Evolutionary conservation across 2,888 invertebrate genomes (phyloP), one percentile per base, ranked within the genome.

Genomic region (Steinernema carpocapsae): DNA sequence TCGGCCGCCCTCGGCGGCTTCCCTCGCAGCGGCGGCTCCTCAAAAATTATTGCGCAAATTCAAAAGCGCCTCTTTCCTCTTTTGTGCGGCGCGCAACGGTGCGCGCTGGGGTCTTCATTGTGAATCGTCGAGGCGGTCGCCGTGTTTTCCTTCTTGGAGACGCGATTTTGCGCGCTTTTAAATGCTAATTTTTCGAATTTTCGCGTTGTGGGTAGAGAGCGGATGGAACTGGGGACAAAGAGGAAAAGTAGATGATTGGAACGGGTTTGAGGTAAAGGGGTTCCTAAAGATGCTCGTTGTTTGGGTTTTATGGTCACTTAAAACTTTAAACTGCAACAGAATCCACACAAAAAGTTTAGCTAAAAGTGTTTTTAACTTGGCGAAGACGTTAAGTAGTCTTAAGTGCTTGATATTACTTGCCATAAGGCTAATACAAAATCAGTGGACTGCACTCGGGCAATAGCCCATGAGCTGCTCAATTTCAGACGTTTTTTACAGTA

Each of bases 81-180:
- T 64, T 29, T 64, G 64, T 37, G 64, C 64, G 64, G 17, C 64
- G 64, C 64, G 64, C 64, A 64, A 64, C 64, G 64, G 64, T 64
- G 26, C 64, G 64, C 64, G 32, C 17, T 64, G 29, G 4, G 32
- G 4, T 64, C 12, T 29, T 64, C 64, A 29, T 48, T 19, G 17
- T 48, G 19, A 48, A 4, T 48, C 48, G 4, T 3, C 37, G 37
- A 37, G 4, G 37, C 37, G 37, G 37, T 37, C 37, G 32, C 29
- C 32, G 64, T 64, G 64, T 64, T 64, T 64, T 64, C 29, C 17
- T 32, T 17, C 32, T 64, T 64, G 37, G 10, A 37, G 37, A 37
- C 26, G 51, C 56, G 37, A 32, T 64, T 29, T 48, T 48, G 17
- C n/a, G 48, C 48, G 48, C 64, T 14, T 64, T 64, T 17, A 32